Base-by-base conservation (phyloP, 1,140 invertebrate species). In the Philopotamus ludificatus region DNA sequence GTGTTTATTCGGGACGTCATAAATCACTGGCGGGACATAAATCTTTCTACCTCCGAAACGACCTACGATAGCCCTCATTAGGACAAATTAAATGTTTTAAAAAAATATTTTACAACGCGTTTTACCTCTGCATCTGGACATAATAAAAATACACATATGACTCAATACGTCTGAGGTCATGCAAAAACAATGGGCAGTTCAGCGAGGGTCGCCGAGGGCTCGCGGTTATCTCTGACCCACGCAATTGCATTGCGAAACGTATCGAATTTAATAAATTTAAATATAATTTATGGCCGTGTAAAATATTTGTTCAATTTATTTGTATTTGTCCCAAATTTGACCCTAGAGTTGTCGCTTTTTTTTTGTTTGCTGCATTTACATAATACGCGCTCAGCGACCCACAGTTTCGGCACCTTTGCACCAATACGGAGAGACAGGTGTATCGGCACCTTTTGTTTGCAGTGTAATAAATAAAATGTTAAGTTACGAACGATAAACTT, bases 1-100 rank as follows among this genome's bases (percentile, higher is more conserved):
- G 66, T 65, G 66, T 68, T 68, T 68, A 68, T 68, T 68, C 54
- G 62, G 63, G 63, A 68, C 62, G 25, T 20, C 23, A 68, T 68
- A 68, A 65, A 68, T 68, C 62, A 68, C 34, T n/a, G 7, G 10
- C 12, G 12, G 39, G 44, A 21, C 66, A 62, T 68, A 65, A 65
- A 68, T 68, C 66, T 68, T 26, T 60, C 41, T 21, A 28, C 34
- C 47, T 60, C 42, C 28, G 57, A 65, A 61, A 47, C 42, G 41
- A 61, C 51, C 16, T 45, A 44, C 25, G 41, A 68, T 61, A 44
- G 62, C 62, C 41, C 23, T 68, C 66, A 68, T 68, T 67, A 67
- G 47, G 26, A 26, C 15, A 53, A 58, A 55, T 47, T 21, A 60
- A 60, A 60, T 34, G 28, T 34, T 34, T 7, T 34, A n/a, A n/a